phyloP scores from a whole-genome alignment of 2,888 invertebrate genomes.

The Leucophora obtusa region DNA sequence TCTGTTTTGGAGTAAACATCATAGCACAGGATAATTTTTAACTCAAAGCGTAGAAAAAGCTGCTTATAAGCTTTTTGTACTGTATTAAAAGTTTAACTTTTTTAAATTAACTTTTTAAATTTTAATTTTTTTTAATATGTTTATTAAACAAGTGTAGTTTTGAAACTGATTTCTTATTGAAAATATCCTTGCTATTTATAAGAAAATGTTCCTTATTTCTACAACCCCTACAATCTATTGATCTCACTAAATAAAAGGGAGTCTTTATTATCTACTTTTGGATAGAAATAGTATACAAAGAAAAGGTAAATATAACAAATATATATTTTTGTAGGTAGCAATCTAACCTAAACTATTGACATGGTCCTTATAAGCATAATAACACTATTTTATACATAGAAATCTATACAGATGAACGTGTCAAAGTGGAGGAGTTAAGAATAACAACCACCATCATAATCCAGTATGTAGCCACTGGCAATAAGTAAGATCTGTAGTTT shows the following conservation, averaged over 20 bases:
- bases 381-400: background rate
- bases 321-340: background rate
- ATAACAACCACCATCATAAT: conserved; percentile 48
- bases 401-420: conserved; percentile 10
- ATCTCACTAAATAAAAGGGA: background rate
- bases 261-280: background rate
- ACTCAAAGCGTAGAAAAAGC: no score
- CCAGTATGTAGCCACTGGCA: background rate
- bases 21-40: background rate
- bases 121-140: background rate
- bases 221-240: background rate
- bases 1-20: background rate
- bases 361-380: background rate
- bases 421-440: conserved; percentile 38
- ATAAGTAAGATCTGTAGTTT: background rate
- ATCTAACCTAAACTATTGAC: background rate
- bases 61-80: no score
- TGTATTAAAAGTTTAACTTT: background rate
- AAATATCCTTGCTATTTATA: background rate
- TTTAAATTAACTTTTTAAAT: background rate
- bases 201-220: background rate
- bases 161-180: background rate
- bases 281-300: background rate
- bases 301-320: background rate
- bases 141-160: background rate